A percentile compares a stretch with the other conserved stretches of the same genome.
These are phyloP conservation scores for Apis dorsata DNA, from an alignment of 1,140 invertebrate species.

Conservation along the genomic window DNA sequence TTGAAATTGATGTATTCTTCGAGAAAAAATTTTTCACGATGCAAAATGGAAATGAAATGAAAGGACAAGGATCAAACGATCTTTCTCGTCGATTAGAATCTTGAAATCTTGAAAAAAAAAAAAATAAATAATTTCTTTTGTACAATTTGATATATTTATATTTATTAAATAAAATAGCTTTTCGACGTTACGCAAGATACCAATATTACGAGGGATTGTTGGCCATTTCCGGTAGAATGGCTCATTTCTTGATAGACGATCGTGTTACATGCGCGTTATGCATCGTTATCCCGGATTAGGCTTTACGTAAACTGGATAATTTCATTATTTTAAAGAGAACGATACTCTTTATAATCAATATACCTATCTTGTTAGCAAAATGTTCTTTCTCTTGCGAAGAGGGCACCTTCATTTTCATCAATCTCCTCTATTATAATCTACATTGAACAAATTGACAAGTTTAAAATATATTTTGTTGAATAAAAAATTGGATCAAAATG, in stretches of 20 bases:
- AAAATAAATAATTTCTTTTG: no score
- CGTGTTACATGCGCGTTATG: constrained; percentile 30
- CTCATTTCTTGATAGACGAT: constrained; percentile 8
- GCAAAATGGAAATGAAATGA: no score
- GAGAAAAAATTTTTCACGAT: no score
- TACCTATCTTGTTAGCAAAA: background rate
- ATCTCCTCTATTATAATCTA: background rate
- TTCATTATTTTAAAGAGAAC: constrained; percentile 10
- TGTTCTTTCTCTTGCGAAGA: background rate
- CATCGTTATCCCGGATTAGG: background rate
- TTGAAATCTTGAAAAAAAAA: no score
- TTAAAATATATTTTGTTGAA: background rate
- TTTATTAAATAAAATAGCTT: no score
- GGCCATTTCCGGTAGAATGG: background rate
- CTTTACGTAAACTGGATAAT: constrained; percentile 36
- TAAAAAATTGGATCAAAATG: no score
- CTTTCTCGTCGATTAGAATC: no score
- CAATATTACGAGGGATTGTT: no score
- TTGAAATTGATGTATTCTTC: no score
- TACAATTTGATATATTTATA: no score
- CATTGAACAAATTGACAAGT: background rate
- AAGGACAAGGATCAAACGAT: no score
- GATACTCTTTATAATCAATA: constrained; percentile 3
- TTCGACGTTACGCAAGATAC: no score
- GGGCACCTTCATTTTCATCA: background rate